These are phyloP conservation scores for Microchrysa polita DNA, from an alignment of 2,888 invertebrate species.

Conservation along the genomic window DNA sequence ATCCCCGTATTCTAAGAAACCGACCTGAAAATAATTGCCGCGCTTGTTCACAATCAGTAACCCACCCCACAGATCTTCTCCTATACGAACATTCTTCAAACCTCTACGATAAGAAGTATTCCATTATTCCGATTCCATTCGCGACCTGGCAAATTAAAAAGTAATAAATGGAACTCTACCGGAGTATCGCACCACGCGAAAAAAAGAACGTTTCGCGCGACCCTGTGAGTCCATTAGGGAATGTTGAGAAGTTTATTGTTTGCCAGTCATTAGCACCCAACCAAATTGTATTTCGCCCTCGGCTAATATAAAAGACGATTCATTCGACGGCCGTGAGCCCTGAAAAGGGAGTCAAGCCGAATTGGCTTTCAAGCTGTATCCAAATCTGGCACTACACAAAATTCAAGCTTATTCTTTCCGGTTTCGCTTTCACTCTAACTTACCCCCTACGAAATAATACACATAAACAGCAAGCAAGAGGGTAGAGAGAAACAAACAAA, in stretches of 20 bases:
- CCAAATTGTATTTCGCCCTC: constrained; percentile 17
- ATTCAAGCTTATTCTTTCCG: constrained; percentile 33
- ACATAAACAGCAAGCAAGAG: constrained; percentile 13
- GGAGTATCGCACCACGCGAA: background rate
- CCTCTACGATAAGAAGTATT: constrained; percentile 10
- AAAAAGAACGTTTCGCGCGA: background rate
- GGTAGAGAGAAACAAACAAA: constrained; percentile 19
- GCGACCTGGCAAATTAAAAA: constrained; percentile 26
- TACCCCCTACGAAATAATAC: constrained; percentile 31
- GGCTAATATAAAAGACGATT: constrained; percentile 23
- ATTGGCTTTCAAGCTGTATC: background rate
- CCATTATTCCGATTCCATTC: constrained; percentile 4
- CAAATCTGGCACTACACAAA: background rate
- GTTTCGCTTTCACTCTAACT: constrained; percentile 5
- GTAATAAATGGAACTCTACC: constrained; percentile 36
- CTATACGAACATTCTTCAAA: constrained; percentile 2
- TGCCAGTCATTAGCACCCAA: constrained; percentile 34
- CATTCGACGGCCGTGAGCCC: background rate
- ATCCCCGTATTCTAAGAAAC: constrained; percentile 14
- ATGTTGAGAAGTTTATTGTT: constrained; percentile 36
- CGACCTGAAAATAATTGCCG: background rate
- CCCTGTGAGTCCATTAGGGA: constrained; percentile 20
- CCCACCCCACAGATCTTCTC: background rate
- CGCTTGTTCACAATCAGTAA: constrained; percentile 14
- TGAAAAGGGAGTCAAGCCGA: background rate